Conservation (phyloP, 1,140 invertebrate genomes). For the Drosophila ficusphila region DNA sequence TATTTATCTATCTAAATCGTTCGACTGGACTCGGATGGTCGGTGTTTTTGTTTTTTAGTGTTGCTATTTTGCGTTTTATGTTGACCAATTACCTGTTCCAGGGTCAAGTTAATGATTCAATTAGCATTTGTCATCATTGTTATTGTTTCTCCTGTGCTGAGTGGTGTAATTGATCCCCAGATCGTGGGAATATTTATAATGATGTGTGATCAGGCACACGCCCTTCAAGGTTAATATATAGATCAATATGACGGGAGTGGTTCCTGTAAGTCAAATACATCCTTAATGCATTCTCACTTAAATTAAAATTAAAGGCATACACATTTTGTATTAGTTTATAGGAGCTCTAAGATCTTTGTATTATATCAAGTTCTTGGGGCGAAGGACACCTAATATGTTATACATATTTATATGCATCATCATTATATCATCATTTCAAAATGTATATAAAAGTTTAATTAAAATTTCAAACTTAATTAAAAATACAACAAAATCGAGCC, state of each 20-base stretch:
- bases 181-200: slow-evolving; percentile 79
- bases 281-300: too few relatives aligned
- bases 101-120: slow-evolving; percentile 80
- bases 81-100: slow-evolving; percentile 68
- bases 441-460: too few relatives aligned
- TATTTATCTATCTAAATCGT: slow-evolving; percentile 54
- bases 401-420: too few relatives aligned
- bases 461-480: too few relatives aligned
- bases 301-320: too few relatives aligned
- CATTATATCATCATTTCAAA: too few relatives aligned
- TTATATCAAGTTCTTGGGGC: too few relatives aligned
- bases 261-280: background rate
- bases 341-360: too few relatives aligned
- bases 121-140: slow-evolving; percentile 76
- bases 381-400: too few relatives aligned
- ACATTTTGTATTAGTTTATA: too few relatives aligned
- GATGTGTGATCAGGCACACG: slow-evolving; percentile 13
- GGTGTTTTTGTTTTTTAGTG: slow-evolving; percentile 4
- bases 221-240: background rate
- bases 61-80: slow-evolving; percentile 60
- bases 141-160: slow-evolving; percentile 12
- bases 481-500: too few relatives aligned
- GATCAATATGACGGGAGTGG: background rate
- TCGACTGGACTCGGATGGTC: slow-evolving; percentile 8
- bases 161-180: slow-evolving; percentile 64